These are phyloP conservation scores for Aldrovandia affinis DNA, from an alignment of 2,797 vertebrate genomes.

Conservation along the genomic window DNA sequence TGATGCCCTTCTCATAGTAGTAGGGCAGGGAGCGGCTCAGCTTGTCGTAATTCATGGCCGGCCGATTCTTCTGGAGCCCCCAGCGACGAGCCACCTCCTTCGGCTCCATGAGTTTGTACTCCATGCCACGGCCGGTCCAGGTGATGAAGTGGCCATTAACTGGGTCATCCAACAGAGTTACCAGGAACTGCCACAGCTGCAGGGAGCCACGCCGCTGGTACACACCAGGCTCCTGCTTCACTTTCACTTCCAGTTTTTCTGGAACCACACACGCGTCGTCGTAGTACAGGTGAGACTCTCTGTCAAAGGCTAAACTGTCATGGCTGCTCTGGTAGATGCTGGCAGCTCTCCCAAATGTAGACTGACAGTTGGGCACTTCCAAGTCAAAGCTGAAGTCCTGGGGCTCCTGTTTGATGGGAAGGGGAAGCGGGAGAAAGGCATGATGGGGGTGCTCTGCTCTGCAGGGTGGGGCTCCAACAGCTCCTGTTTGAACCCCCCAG, in stretches of 20 bases:
- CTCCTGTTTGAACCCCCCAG: conserved; percentile 84
- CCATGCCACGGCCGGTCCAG: conserved; percentile 92
- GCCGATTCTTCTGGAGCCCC: too few species aligned
- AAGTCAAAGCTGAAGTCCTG: too few species aligned
- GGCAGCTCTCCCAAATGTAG: conserved; percentile 79
- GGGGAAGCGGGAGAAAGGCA: conserved; percentile 66
- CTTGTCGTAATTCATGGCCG: too few species aligned
- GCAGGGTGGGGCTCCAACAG: too few species aligned
- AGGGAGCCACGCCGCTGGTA: conserved; percentile 90
- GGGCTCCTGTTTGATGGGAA: too few species aligned
- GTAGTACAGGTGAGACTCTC: conserved; percentile 80
- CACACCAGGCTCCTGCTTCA: conserved; percentile 64
- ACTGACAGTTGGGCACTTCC: too few species aligned
- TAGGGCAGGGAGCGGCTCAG: too few species aligned
- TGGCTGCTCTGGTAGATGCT: conserved; percentile 75
- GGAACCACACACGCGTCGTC: conserved; percentile 92
- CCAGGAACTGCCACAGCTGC: conserved; percentile 95
- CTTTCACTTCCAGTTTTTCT: conserved; percentile 86
- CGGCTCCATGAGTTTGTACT: conserved; percentile 92
- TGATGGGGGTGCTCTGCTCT: conserved; percentile 63
- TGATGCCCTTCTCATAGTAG: too few species aligned
- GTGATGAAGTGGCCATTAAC: too few species aligned
- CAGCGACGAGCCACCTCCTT: conserved; percentile 86
- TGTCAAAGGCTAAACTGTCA: too few species aligned
- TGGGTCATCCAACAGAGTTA: conserved; percentile 89